Conservation (phyloP, 1,140 invertebrate species). For the Phocides pigmalion region DNA sequence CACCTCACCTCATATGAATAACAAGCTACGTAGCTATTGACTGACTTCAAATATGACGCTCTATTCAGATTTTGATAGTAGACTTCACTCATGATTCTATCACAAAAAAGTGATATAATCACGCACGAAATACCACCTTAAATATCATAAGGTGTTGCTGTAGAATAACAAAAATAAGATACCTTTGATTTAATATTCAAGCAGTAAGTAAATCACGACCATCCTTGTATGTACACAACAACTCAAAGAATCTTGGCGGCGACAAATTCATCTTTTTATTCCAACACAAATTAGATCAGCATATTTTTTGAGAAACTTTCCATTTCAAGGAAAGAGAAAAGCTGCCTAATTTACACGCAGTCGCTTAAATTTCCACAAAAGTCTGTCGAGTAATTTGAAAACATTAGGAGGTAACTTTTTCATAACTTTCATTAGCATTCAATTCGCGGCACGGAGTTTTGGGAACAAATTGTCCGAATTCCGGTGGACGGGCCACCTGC, state of each 20-base stretch:
- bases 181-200: not conserved
- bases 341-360: not conserved
- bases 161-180: not conserved
- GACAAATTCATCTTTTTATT: not conserved
- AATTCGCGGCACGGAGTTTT: conserved; percentile 22
- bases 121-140: not conserved
- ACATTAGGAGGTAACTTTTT: conserved; percentile 18
- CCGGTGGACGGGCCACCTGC: conserved; percentile 12
- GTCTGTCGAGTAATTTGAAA: conserved; percentile 10
- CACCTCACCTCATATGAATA: too few species aligned
- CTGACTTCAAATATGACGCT: too few species aligned
- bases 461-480: conserved; percentile 21
- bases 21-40: too few species aligned
- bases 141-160: not conserved
- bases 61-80: too few species aligned
- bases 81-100: too few species aligned
- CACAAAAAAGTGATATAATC: too few species aligned
- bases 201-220: not conserved
- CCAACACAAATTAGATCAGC: not conserved
- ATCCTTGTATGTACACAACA: not conserved
- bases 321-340: conserved; percentile 5
- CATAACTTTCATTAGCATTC: conserved; percentile 29
- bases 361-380: conserved; percentile 13
- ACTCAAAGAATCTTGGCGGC: not conserved
- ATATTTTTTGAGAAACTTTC: not conserved